Evolutionary conservation across 2,113 vertebrate species (phyloP), one percentile per base, ranked within the genome.

Genomic region (Periophthalmus modestus): DNA sequence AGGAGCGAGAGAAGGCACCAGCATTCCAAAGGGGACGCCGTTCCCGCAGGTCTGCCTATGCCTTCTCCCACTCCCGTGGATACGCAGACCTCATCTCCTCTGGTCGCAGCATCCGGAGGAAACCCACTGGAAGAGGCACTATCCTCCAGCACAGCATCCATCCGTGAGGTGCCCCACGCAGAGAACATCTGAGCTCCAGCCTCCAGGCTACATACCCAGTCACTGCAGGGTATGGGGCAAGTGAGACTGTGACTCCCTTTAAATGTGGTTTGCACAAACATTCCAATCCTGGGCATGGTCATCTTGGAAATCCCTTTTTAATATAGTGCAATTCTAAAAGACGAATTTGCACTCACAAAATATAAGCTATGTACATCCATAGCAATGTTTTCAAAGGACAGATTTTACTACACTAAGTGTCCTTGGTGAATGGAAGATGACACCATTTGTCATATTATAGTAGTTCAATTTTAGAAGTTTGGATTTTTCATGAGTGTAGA

Each of bases 11-110:
- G 88, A 93, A 91, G 70, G 92, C 77, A 0, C 84, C 85, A 0
- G 66, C 88, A 0, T 96, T 98, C 83, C 84, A 93, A 21, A 91
- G 97, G 0, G 95, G 94, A 0, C 9, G 58, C 0, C 92, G 93
- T 0, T 92, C 91, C 0, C 93, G 97, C 0, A 95, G 97, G 67
- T 99, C 97, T 0, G 95, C 94, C 2, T 98, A 99, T 0, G 98
- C 97, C 62, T 99, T 99, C 94, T 99, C 97, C 0, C 98, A 98
- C 77, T 96, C 97, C 62, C 93, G 93, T 0, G 98, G 98, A 1
- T 98, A 97, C 0, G 97, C 96, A 0, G 97, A 98, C 77, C 95
- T 99, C 74, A 99, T 99, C 61, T 81, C 96, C 0, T 95, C 96
- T 0, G 97, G 97, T 0, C 95, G 94, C 55, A 98, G 95, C 92